Percentiles rank a stretch among this genome's conserved stretches.
These are phyloP conservation scores for Hyperoplus lanceolatus DNA, from an alignment of 2,797 vertebrate species.

Conservation along the genomic window DNA sequence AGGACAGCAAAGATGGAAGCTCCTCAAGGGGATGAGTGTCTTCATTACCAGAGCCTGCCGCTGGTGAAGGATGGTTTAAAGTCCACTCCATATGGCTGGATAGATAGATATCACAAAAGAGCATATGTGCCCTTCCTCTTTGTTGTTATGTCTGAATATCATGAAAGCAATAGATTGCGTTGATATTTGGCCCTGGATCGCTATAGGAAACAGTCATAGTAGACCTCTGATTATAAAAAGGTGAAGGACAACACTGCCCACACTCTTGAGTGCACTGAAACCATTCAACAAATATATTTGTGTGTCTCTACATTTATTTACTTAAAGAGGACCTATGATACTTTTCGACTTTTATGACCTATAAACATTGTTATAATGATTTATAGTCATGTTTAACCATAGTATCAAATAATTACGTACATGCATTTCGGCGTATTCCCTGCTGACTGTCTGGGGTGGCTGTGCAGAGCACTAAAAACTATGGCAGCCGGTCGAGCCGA, in stretches of 20 bases:
- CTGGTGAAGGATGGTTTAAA: slow-evolving; percentile 58
- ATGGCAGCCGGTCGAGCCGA: too few relatives aligned
- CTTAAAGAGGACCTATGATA: too few relatives aligned
- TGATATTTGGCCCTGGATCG: slow-evolving; percentile 19
- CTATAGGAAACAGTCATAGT: slow-evolving; percentile 4
- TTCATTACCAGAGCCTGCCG: slow-evolving; percentile 63
- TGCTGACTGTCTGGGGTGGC: too few relatives aligned
- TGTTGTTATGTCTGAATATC: slow-evolving; percentile 24
- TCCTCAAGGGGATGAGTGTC: slow-evolving; percentile 61
- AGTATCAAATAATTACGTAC: too few relatives aligned
- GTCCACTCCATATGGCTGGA: slow-evolving; percentile 42
- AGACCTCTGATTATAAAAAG: slow-evolving; percentile 4
- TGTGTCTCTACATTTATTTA: neutral
- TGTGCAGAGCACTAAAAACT: too few relatives aligned
- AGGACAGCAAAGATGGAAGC: slow-evolving; percentile 60
- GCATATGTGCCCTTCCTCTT: slow-evolving; percentile 14
- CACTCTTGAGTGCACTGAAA: neutral
- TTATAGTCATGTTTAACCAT: too few relatives aligned
- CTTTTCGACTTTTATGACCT: too few relatives aligned
- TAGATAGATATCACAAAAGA: slow-evolving; percentile 51
- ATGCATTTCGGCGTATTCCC: too few relatives aligned
- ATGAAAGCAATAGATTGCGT: slow-evolving; percentile 35
- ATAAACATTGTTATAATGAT: too few relatives aligned
- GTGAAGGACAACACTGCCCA: neutral
- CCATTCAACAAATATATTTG: neutral